phyloP scores from a whole-genome alignment of 2,797 vertebrate species.

The Xiphorhynchus erythropygius region DNA sequence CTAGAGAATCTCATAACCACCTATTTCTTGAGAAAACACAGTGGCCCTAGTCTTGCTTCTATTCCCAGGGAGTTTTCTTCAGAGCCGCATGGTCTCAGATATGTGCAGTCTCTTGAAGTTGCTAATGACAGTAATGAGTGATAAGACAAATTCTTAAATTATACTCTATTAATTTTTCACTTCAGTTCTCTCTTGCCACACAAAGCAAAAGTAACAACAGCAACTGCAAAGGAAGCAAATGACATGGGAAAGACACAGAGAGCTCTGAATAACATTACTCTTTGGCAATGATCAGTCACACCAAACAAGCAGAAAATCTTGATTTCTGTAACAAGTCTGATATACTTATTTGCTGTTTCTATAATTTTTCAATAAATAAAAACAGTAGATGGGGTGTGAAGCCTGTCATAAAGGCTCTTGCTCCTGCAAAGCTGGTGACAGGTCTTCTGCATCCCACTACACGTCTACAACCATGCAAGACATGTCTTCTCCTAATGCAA shows the following conservation, averaged over 20 bases:
- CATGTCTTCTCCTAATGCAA: background rate
- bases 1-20: background rate
- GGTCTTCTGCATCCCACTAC: background rate
- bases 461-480: background rate
- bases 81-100: background rate
- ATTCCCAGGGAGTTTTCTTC: background rate
- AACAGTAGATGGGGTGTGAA: background rate
- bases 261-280: background rate
- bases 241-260: background rate
- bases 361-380: background rate
- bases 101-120: background rate
- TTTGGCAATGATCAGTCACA: background rate
- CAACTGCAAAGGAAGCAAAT: background rate
- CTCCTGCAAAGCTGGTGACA: background rate
- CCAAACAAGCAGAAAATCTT: background rate
- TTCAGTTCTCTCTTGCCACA: background rate
- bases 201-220: background rate
- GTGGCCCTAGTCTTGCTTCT: background rate
- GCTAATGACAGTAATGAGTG: background rate
- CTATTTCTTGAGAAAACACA: background rate
- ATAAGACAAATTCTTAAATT: background rate
- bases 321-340: background rate
- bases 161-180: background rate
- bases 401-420: background rate
- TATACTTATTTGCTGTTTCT: background rate